A percentile compares a stretch with the other conserved stretches of the same genome.
Conservation (phyloP, 2,113 vertebrate species). For the Pseudopodoces humilis region DNA sequence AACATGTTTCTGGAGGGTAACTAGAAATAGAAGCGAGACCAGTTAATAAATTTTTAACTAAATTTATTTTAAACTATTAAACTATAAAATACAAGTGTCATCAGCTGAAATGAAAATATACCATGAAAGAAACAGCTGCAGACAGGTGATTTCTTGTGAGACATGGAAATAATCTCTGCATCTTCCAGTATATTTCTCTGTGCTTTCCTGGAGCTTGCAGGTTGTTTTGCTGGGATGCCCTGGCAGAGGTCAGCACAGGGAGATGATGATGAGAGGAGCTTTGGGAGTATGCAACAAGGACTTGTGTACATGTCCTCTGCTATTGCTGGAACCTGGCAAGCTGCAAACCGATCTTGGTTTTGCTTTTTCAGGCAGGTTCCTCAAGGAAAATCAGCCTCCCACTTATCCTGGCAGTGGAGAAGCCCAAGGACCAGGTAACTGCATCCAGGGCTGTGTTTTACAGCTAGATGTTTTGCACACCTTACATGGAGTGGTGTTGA, state of each 20-base stretch:
- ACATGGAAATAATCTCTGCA: not conserved
- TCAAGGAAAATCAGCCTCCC: not conserved
- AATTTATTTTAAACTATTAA: slow-evolving; percentile 20
- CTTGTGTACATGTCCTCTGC: not conserved
- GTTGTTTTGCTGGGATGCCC: not conserved
- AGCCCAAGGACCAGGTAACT: not conserved
- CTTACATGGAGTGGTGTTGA: not conserved
- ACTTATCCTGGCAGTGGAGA: not conserved
- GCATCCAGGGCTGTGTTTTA: not conserved
- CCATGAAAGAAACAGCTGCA: not conserved
- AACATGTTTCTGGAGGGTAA: not conserved
- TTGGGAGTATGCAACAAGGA: not conserved
- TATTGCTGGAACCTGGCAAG: not conserved
- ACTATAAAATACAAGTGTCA: slow-evolving; percentile 17
- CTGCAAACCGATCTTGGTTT: not conserved
- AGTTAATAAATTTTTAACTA: slow-evolving; percentile 29
- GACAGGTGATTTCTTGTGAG: not conserved
- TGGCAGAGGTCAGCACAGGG: not conserved
- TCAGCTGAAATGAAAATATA: slow-evolving; percentile 27
- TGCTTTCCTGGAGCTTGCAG: not conserved
- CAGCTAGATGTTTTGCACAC: not conserved
- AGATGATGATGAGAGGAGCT: not conserved
- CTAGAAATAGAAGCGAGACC: not conserved
- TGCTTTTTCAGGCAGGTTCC: slow-evolving; percentile 24
- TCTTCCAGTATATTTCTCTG: not conserved